These are phyloP conservation scores for Rachycentron canadum DNA, from an alignment of 2,797 vertebrate species.

Conservation along the genomic window DNA sequence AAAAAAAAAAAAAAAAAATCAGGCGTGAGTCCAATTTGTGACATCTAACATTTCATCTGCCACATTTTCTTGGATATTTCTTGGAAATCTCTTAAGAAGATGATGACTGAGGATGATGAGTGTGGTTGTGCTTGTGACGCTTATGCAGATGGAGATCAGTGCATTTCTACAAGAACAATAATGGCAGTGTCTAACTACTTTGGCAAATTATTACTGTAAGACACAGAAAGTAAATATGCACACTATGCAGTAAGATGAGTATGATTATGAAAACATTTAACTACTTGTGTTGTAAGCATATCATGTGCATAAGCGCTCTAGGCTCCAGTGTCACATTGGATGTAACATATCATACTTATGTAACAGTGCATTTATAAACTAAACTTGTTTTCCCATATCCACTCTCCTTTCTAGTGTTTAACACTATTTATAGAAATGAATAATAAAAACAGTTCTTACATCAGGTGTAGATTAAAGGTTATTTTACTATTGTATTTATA, in stretches of 20 bases:
- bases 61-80: slow-evolving; percentile 1
- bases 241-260: not conserved
- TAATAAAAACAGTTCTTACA: not conserved
- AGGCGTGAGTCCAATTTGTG: slow-evolving; percentile 4
- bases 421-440: not conserved
- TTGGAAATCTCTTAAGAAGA: not conserved
- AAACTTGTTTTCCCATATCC: not conserved
- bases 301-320: not conserved
- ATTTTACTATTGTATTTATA: not conserved
- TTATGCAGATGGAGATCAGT: not conserved
- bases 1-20: slow-evolving; percentile 15
- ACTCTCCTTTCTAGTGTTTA: not conserved
- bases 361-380: not conserved
- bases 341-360: not conserved
- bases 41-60: slow-evolving; percentile 14
- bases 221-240: not conserved
- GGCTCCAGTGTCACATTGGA: not conserved
- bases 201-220: not conserved
- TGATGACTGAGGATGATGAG: slow-evolving; percentile 3
- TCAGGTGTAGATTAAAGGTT: not conserved
- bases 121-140: not conserved
- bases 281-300: not conserved
- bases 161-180: not conserved
- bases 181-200: not conserved
- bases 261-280: not conserved